Conservation (phyloP, 2,113 vertebrate species). For the Gambusia affinis region DNA sequence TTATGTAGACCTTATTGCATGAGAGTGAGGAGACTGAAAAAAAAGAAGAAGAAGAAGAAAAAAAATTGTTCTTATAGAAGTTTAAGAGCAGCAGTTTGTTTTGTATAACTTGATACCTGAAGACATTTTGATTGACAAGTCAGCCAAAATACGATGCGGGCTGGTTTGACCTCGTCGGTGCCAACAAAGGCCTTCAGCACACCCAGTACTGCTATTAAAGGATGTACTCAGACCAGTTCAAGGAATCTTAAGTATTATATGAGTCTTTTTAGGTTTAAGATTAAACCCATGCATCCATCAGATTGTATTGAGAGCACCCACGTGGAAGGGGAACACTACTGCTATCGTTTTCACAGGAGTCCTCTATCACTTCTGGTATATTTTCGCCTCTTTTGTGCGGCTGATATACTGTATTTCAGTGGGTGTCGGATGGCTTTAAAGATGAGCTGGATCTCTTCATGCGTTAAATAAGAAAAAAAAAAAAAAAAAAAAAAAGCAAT, state of each 20-base stretch:
- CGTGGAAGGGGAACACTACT: conserved; percentile 36
- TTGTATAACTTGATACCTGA: conserved; percentile 69
- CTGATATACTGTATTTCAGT: conserved; percentile 38
- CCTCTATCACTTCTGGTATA: conserved; percentile 40
- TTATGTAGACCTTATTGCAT: conserved; percentile 75
- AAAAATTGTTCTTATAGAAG: conserved; percentile 45
- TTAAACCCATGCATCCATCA: conserved; percentile 45
- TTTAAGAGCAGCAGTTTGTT: conserved; percentile 63
- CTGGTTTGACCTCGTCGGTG: conserved; percentile 66
- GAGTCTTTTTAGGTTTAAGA: conserved; percentile 64
- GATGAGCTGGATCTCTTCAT: conserved; percentile 24
- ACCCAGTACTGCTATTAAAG: conserved; percentile 56
- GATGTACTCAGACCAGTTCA: conserved; percentile 64
- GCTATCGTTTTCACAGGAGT: conserved; percentile 52
- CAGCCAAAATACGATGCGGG: conserved; percentile 40
- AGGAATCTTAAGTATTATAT: conserved; percentile 60
- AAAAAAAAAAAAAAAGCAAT: background rate
- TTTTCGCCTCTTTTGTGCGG: conserved; percentile 40
- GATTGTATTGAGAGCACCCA: conserved; percentile 64
- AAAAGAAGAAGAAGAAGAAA: background rate
- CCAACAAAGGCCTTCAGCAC: conserved; percentile 71
- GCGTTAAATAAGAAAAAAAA: conserved; percentile 47
- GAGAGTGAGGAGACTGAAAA: conserved; percentile 20
- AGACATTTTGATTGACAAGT: conserved; percentile 71
- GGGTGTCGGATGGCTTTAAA: conserved; percentile 31